Evolutionary conservation across 2,797 vertebrate species (phyloP).

Genomic region (Leptatherina wallacei): DNA sequence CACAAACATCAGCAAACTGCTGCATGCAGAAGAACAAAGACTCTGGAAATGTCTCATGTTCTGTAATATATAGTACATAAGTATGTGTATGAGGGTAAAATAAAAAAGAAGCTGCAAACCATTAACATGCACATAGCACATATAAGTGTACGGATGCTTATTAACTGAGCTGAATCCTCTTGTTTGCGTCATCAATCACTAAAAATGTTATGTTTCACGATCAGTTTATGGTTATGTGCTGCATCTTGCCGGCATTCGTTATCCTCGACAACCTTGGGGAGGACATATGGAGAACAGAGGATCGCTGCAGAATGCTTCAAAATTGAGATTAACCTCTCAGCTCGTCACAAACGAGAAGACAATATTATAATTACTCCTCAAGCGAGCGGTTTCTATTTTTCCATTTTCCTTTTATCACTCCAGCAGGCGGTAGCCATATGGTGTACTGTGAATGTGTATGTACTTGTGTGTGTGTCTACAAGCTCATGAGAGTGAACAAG

Average conservation of each 20-base stretch:
- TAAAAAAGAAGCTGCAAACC: background rate
- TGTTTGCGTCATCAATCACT: slow-evolving; percentile 36
- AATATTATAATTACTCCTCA: slow-evolving; percentile 68
- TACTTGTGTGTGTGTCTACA: slow-evolving; percentile 24
- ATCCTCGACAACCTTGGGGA: slow-evolving; percentile 57
- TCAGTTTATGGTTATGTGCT: slow-evolving; percentile 36
- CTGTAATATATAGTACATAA: background rate
- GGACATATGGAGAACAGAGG: slow-evolving; percentile 37
- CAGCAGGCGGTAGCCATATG: slow-evolving; percentile 57
- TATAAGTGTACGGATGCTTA: slow-evolving; percentile 19
- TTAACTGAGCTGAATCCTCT: slow-evolving; percentile 21
- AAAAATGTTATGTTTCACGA: slow-evolving; percentile 39
- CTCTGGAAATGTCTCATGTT: slow-evolving; percentile 28
- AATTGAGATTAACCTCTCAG: slow-evolving; percentile 68
- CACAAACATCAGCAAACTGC: slow-evolving; percentile 30
- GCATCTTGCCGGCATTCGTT: slow-evolving; percentile 15
- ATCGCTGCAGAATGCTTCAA: slow-evolving; percentile 40
- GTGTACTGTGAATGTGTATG: slow-evolving; percentile 34
- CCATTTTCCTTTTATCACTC: slow-evolving; percentile 65
- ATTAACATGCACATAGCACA: slow-evolving; percentile 22
- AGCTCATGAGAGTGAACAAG: slow-evolving; percentile 33
- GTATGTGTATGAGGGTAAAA: slow-evolving; percentile 1
- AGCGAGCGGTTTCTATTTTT: slow-evolving; percentile 54
- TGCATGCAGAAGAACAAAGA: slow-evolving; percentile 39
- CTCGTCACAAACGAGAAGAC: slow-evolving; percentile 64